Evolutionary conservation across 2,888 invertebrate genomes (phyloP).

Genomic region (Sipha maydis): DNA sequence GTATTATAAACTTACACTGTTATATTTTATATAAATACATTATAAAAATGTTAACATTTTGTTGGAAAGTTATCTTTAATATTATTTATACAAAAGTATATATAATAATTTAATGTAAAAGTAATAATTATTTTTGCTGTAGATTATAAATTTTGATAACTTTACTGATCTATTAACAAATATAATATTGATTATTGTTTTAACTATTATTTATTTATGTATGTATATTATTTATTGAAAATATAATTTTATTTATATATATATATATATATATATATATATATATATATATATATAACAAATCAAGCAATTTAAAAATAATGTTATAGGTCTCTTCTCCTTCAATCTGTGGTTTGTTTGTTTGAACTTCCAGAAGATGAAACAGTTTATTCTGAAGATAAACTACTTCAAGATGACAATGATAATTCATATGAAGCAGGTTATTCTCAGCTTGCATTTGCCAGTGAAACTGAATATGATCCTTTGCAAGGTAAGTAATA

Average conservation of each 20-base stretch:
- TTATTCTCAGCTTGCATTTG: constrained; percentile 88
- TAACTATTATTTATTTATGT: background rate
- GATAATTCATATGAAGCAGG: constrained; percentile 86
- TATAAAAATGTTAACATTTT: too few species aligned
- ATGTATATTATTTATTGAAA: background rate
- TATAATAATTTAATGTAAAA: too few species aligned
- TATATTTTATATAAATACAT: background rate
- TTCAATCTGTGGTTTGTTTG: constrained; percentile 81
- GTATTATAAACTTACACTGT: too few species aligned
- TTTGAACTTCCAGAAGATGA: constrained; percentile 92
- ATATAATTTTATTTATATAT: background rate
- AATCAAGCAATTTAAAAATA: background rate
- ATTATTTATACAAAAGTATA: too few species aligned
- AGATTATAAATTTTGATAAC: too few species aligned
- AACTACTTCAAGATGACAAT: constrained; percentile 87
- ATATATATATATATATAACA: background rate
- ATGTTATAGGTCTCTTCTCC: constrained; percentile 68
- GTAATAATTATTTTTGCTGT: too few species aligned
- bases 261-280: background rate
- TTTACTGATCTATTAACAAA: too few species aligned
- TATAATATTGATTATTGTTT: background rate
- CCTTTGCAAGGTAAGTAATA: constrained; percentile 74
- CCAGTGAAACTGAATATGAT: constrained; percentile 79
- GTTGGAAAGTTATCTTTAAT: too few species aligned
- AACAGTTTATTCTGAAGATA: constrained; percentile 79